Conservation (phyloP, 2,113 vertebrate genomes). For the Hassar affinis region DNA sequence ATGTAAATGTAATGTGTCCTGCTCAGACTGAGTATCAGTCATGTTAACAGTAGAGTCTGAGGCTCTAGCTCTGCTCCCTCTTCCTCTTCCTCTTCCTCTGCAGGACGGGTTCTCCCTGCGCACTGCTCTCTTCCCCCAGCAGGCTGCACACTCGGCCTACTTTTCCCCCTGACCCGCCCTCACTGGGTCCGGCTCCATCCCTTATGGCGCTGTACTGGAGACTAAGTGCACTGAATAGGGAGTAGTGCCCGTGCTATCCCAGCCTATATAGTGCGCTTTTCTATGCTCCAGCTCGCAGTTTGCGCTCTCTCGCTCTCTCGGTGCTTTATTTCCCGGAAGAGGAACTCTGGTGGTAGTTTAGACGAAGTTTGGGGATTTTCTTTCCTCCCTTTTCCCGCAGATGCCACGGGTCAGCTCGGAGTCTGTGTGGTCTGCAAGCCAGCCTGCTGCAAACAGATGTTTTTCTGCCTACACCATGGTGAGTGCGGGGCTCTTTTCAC, state of each 20-base stretch:
- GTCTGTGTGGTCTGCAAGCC: neutral
- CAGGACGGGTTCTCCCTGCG: neutral
- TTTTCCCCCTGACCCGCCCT: constrained; percentile 46
- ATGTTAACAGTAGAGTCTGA: too few relatives aligned
- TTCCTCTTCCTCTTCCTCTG: too few relatives aligned
- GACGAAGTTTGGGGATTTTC: constrained; percentile 33
- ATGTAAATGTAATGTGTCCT: too few relatives aligned
- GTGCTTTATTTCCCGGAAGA: constrained; percentile 53
- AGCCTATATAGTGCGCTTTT: neutral
- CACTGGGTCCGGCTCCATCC: neutral
- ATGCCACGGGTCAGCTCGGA: neutral
- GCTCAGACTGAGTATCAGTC: too few relatives aligned
- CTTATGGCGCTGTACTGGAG: neutral
- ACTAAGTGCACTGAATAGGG: neutral
- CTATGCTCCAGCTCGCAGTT: neutral
- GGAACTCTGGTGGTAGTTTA: constrained; percentile 56
- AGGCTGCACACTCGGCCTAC: constrained; percentile 45
- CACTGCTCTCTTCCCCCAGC: constrained; percentile 40
- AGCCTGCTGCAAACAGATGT: neutral
- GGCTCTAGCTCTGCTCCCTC: too few relatives aligned
- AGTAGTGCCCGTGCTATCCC: neutral
- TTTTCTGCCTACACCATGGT: neutral
- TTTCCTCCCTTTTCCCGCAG: neutral
- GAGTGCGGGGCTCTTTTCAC: neutral
- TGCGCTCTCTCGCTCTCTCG: neutral